Conservation (phyloP, 23 tunicate species). For the Ascidia mentula region DNA sequence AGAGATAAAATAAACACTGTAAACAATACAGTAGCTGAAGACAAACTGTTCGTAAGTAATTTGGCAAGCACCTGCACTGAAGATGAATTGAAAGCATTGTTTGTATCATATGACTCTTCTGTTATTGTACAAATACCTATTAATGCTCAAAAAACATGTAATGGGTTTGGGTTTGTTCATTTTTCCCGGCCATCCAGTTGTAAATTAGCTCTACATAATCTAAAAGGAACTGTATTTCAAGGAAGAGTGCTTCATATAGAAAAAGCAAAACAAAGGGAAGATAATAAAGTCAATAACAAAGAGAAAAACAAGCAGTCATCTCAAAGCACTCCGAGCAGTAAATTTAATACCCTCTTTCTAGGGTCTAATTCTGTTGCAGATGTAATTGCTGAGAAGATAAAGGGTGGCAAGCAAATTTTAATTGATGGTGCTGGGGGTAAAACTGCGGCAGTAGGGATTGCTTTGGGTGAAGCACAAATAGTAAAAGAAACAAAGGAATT, state of each 20-base stretch:
- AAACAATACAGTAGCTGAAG: too few species aligned
- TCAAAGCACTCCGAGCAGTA: constrained; percentile 17
- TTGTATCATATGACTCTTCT: constrained; percentile 56
- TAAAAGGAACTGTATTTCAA: constrained; percentile 89
- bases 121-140: constrained; percentile 62
- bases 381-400: constrained; percentile 71
- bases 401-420: constrained; percentile 44
- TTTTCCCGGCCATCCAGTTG: constrained; percentile 85
- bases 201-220: constrained; percentile 44
- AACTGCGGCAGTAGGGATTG: constrained; percentile 88
- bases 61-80: constrained; percentile 74
- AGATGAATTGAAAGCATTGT: constrained; percentile 58
- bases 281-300: background rate
- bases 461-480: constrained; percentile 90
- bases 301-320: background rate
- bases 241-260: constrained; percentile 89
- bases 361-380: constrained; percentile 92
- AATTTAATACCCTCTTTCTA: constrained; percentile 92
- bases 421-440: constrained; percentile 41
- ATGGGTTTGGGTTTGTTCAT: constrained; percentile 80
- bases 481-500: constrained; percentile 84
- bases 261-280: constrained; percentile 59
- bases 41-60: constrained; percentile 74
- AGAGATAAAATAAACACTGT: background rate
- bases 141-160: constrained; percentile 46